These are phyloP conservation scores for Melanargia galathea DNA, from an alignment of 2,888 invertebrate species.

Conservation along the genomic window DNA sequence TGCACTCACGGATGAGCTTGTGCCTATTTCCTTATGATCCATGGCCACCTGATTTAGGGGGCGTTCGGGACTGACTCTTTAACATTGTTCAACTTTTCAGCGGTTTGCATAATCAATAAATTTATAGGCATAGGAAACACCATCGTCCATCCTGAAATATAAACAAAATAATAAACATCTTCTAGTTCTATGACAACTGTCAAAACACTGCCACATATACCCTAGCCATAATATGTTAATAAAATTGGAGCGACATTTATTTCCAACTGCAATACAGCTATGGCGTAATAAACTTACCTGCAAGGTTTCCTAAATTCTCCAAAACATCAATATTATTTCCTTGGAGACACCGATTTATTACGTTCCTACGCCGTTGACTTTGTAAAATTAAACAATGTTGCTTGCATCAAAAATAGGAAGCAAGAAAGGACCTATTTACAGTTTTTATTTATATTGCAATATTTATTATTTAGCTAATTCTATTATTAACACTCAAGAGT, in stretches of 20 bases:
- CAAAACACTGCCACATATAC: slow-evolving; percentile 80
- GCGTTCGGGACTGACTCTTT: slow-evolving; percentile 50
- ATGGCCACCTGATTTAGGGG: slow-evolving; percentile 60
- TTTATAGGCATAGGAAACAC: slow-evolving; percentile 47
- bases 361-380: slow-evolving; percentile 66
- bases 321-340: slow-evolving; percentile 79
- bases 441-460: slow-evolving; percentile 27
- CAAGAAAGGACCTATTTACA: too few relatives aligned
- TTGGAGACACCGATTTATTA: slow-evolving; percentile 80
- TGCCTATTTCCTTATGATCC: slow-evolving; percentile 76
- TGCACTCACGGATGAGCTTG: slow-evolving; percentile 62
- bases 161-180: slow-evolving; percentile 71
- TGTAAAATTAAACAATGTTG: slow-evolving; percentile 52
- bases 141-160: slow-evolving; percentile 72
- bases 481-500: too few relatives aligned
- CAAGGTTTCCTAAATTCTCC: slow-evolving; percentile 47
- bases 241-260: slow-evolving; percentile 31
- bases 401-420: slow-evolving; percentile 41
- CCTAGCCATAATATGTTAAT: slow-evolving; percentile 31
- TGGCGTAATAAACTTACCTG: slow-evolving; percentile 50
- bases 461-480: too few relatives aligned
- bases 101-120: slow-evolving; percentile 44
- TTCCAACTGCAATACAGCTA: slow-evolving; percentile 9
- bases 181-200: slow-evolving; percentile 72
- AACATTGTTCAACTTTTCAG: slow-evolving; percentile 58